Conservation (phyloP, 1,140 invertebrate species). For the Drosophila arizonae region DNA sequence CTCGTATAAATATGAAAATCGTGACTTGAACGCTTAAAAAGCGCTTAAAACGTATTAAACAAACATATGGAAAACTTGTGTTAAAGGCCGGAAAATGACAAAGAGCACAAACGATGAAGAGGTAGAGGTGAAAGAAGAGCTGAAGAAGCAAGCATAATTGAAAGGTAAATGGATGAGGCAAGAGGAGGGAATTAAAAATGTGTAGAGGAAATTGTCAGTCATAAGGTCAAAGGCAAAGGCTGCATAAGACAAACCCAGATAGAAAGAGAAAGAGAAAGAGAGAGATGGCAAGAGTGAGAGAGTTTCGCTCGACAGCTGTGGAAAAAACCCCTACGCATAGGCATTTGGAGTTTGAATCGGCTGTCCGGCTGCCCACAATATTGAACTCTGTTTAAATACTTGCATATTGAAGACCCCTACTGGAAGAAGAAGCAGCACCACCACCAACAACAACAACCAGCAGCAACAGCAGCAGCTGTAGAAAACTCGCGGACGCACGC, state of each 20-base stretch:
- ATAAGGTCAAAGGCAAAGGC: slow-evolving; percentile 64
- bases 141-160: slow-evolving; percentile 56
- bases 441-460: too few relatives aligned
- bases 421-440: slow-evolving; percentile 5
- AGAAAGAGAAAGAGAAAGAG: slow-evolving; percentile 4
- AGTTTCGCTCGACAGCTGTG: slow-evolving; percentile 69
- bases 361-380: neutral
- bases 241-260: slow-evolving; percentile 30
- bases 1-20: slow-evolving; percentile 76
- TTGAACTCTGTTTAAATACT: slow-evolving; percentile 66
- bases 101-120: slow-evolving; percentile 20
- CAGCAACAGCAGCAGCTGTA: slow-evolving; percentile 1
- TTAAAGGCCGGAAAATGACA: slow-evolving; percentile 55
- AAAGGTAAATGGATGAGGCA: slow-evolving; percentile 51
- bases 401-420: slow-evolving; percentile 7
- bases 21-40: slow-evolving; percentile 81
- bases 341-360: slow-evolving; percentile 38
- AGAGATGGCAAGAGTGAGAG: neutral
- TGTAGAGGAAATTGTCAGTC: slow-evolving; percentile 75
- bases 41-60: slow-evolving; percentile 80
- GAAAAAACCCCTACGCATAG: slow-evolving; percentile 69
- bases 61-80: slow-evolving; percentile 79
- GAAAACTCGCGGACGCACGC: slow-evolving; percentile 2
- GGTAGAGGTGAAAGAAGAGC: neutral
- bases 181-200: slow-evolving; percentile 56